Conservation (phyloP, 2,797 vertebrate species). For the Pelochelys cantorii region DNA sequence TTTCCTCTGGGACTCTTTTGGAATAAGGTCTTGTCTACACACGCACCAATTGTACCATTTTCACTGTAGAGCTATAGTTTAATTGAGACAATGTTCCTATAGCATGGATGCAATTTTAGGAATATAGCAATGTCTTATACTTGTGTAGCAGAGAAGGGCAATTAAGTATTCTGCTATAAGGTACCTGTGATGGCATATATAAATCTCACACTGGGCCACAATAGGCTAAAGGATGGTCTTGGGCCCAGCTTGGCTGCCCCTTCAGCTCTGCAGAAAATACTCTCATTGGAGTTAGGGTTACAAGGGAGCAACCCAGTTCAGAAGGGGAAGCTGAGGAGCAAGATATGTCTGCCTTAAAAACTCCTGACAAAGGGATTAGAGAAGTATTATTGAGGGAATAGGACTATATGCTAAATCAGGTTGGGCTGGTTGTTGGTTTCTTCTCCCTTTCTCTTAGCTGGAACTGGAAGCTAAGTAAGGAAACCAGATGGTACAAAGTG, state of each 20-base stretch:
- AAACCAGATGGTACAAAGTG: not conserved
- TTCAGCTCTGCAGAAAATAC: not conserved
- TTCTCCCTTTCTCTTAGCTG: not conserved
- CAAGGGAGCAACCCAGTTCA: not conserved
- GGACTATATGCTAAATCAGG: not conserved
- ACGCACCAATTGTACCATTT: not conserved
- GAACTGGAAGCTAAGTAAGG: not conserved
- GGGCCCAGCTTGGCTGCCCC: not conserved
- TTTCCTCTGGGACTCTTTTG: not conserved
- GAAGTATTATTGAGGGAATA: not conserved
- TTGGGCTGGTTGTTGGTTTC: not conserved
- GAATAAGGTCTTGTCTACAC: not conserved
- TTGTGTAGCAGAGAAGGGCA: not conserved
- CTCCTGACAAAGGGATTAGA: not conserved
- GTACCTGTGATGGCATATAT: not conserved
- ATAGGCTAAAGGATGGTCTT: not conserved
- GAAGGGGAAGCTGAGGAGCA: not conserved
- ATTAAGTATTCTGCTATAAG: not conserved
- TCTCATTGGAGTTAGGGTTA: not conserved
- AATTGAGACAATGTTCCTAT: not conserved
- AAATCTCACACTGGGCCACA: not conserved
- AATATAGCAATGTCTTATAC: not conserved
- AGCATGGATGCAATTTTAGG: not conserved
- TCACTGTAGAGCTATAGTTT: not conserved
- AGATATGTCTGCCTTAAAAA: not conserved